Base-by-base conservation (phyloP, 2,113 vertebrate species). In the Ceratotherium simum region DNA sequence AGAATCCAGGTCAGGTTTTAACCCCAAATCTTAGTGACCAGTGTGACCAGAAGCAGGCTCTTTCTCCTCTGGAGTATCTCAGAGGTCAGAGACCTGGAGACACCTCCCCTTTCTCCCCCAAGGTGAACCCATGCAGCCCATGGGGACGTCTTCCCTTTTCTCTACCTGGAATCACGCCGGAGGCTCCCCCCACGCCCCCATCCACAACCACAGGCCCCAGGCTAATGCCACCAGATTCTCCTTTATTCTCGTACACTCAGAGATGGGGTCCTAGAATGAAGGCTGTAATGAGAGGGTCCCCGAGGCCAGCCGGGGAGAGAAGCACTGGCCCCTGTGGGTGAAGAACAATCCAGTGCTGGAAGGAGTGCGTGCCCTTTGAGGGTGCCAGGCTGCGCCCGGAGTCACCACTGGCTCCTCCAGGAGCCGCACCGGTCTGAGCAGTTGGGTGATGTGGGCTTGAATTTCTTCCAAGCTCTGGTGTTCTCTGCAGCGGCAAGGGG, bases 161-260 rank as follows among this genome's bases (percentile, higher is more conserved):
- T 33, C 42, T 23, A 8, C 48, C n/a, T 69, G 31, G 33, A 33
- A 9, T 56, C 67, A 31, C 31, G 56, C 13, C 73, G 2, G 1
- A 51, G 29, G 27, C 48, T 18, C 36, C 16, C 20, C 20, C 33
- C 6, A 6, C 29, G 17, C 69, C 39, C 33, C 69, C 1, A 16
- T 2, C 48, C 56, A 36, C 42, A 81, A 51, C 27, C 27, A 4
- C n/a, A 65, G 92, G 62, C 20, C 79, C 58, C 18, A 9, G 6
- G 29, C 42, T 85, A 25, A 75, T 21, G 42, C 91, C 42, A 10
- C 64, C 13, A 60, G 36, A 23, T 82, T 80, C 58, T 91, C 21
- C 27, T 96, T 98, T 98, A 97, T 97, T 93, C 60, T 92, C 20
- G 9, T 5, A 25, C 33, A 10, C 82, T 90, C 36, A 4, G 72